These are phyloP conservation scores for Numenius arquata DNA, from an alignment of 2,113 vertebrate species.

Conservation along the genomic window DNA sequence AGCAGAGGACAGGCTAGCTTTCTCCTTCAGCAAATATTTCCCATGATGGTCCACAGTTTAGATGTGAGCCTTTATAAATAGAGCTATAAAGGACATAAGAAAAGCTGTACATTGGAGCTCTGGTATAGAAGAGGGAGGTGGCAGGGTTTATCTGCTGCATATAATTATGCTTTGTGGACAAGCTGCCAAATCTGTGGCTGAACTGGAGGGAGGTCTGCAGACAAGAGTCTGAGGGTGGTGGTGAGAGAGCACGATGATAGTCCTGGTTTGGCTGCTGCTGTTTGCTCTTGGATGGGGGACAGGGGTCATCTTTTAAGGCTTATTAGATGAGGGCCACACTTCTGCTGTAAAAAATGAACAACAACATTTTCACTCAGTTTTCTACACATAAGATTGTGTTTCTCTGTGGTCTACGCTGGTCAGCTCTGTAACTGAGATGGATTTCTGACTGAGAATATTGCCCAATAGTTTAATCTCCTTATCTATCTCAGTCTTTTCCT, in stretches of 20 bases:
- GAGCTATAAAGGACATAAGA: not conserved
- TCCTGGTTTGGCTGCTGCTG: not conserved
- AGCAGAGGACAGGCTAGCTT: not conserved
- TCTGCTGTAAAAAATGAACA: not conserved
- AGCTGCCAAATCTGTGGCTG: not conserved
- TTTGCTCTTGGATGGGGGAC: not conserved
- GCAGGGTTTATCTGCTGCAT: not conserved
- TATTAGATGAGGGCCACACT: not conserved
- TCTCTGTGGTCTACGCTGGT: fast-evolving
- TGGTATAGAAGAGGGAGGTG: not conserved
- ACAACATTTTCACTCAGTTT: not conserved
- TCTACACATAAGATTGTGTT: not conserved
- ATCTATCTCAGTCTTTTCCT: not conserved
- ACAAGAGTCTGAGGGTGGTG: not conserved
- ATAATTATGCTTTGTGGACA: not conserved
- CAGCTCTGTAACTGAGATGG: not conserved
- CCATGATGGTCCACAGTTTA: not conserved
- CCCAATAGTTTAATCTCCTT: not conserved
- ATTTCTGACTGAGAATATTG: not conserved
- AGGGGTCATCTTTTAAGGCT: not conserved
- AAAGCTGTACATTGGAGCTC: not conserved
- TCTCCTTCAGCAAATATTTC: not conserved
- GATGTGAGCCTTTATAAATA: not conserved
- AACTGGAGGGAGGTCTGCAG: not conserved
- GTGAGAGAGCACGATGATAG: too few relatives aligned